phyloP scores from a whole-genome alignment of 1,140 invertebrate genomes.

The Panagrolaimus sp. region DNA sequence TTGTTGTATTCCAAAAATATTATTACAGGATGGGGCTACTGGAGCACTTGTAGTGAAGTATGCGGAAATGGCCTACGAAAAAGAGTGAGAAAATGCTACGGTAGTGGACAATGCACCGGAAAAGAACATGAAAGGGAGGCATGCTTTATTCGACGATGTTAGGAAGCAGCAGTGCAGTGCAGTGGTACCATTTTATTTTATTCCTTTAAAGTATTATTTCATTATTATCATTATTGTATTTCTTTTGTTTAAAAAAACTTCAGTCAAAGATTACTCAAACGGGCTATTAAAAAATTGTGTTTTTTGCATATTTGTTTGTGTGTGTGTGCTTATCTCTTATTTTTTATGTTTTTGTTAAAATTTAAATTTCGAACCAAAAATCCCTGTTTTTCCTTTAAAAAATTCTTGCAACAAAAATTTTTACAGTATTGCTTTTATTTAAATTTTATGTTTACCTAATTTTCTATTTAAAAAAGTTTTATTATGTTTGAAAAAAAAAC shows the following conservation, averaged over 20 bases:
- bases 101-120: constrained; percentile 47
- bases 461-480: neutral
- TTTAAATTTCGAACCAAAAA: no score
- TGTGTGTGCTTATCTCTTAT: neutral
- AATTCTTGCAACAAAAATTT: neutral
- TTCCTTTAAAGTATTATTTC: neutral
- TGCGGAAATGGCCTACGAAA: constrained; percentile 53
- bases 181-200: neutral
- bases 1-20: neutral
- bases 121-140: constrained; percentile 49
- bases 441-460: neutral
- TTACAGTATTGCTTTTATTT: neutral
- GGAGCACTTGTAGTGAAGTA: constrained; percentile 50
- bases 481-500: no score
- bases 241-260: neutral
- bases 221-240: neutral
- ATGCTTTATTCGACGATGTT: constrained; percentile 36
- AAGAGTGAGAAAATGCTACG: constrained; percentile 57
- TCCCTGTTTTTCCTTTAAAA: neutral
- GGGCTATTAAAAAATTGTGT: neutral
- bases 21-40: constrained; percentile 58
- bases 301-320: neutral
- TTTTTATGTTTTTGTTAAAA: no score
- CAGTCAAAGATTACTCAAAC: neutral
- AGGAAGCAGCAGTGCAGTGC: neutral